A percentile compares a stretch with the other conserved stretches of the same genome.
phyloP scores from a whole-genome alignment of 2,888 invertebrate genomes.

The Xestoiulus laeticollis region DNA sequence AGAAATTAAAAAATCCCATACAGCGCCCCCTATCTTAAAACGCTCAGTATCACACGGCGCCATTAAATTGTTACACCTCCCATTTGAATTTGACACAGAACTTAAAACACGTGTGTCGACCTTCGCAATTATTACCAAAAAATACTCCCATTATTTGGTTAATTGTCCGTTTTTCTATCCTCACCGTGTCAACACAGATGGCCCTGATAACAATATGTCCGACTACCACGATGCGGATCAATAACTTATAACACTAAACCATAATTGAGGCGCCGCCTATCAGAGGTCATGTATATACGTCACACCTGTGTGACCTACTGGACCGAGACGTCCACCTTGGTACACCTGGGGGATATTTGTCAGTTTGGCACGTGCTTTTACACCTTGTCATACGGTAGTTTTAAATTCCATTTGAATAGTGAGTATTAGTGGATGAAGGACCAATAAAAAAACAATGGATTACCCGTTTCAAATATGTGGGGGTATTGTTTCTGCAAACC shows the following conservation, averaged over 20 bases:
- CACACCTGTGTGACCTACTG: background rate
- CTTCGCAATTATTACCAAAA: background rate
- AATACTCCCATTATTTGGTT: background rate
- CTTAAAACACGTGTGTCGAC: background rate
- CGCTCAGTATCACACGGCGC: background rate
- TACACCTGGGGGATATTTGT: background rate
- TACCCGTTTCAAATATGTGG: no score
- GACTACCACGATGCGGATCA: background rate
- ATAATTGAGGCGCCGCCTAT: background rate
- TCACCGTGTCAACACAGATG: conserved; percentile 33
- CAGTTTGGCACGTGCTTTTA: conserved; percentile 6
- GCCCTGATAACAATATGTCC: conserved; percentile 5
- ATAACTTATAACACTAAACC: conserved; percentile 3
- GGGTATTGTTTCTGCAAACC: no score
- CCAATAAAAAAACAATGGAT: no score
- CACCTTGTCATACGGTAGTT: no score
- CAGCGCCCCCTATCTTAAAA: background rate
- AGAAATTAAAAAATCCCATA: no score
- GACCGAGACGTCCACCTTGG: background rate
- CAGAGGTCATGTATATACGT: background rate
- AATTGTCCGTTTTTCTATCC: conserved; percentile 20
- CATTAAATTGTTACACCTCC: background rate
- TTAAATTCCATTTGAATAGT: no score
- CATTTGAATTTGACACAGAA: conserved; percentile 1
- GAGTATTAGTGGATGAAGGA: no score